These are phyloP conservation scores for Stegodyphus mimosarum DNA, from an alignment of 1,140 invertebrate genomes.

Conservation along the genomic window DNA sequence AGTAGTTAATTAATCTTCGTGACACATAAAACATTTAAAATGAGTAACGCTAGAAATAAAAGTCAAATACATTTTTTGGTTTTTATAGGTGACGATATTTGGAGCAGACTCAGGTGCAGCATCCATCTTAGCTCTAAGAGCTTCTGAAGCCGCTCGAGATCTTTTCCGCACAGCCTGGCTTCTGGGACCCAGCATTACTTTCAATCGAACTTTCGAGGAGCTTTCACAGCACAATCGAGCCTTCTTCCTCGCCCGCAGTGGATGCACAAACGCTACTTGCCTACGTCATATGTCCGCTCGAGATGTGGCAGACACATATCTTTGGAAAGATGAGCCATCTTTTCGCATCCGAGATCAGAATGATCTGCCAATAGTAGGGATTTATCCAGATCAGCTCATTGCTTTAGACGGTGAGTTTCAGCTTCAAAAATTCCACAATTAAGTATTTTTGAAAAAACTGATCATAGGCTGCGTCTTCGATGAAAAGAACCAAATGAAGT, in stretches of 20 bases:
- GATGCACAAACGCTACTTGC: slow-evolving; percentile 47
- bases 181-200: slow-evolving; percentile 58
- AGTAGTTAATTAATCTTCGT: too few relatives aligned
- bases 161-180: slow-evolving; percentile 58
- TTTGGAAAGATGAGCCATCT: slow-evolving; percentile 63
- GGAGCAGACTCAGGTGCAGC: slow-evolving; percentile 55
- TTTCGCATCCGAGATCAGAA: slow-evolving; percentile 64
- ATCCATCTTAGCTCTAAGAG: slow-evolving; percentile 36
- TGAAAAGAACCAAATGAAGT: too few relatives aligned
- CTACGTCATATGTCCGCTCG: slow-evolving; percentile 37
- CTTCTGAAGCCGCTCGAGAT: slow-evolving; percentile 7
- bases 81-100: slow-evolving; percentile 55
- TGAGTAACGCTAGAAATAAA: too few relatives aligned
- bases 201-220: slow-evolving; percentile 58
- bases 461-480: too few relatives aligned
- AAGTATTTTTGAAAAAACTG: too few relatives aligned
- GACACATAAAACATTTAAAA: too few relatives aligned
- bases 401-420: slow-evolving; percentile 58
- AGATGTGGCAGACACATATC: slow-evolving; percentile 40
- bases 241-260: slow-evolving; percentile 51
- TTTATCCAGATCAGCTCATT: slow-evolving; percentile 62
- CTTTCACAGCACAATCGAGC: slow-evolving; percentile 32
- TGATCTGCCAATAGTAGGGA: slow-evolving; percentile 63
- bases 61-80: background rate
- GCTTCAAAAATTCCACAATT: too few relatives aligned